Conservation (phyloP, 2,113 vertebrate genomes). For the Lepus timidus region DNA sequence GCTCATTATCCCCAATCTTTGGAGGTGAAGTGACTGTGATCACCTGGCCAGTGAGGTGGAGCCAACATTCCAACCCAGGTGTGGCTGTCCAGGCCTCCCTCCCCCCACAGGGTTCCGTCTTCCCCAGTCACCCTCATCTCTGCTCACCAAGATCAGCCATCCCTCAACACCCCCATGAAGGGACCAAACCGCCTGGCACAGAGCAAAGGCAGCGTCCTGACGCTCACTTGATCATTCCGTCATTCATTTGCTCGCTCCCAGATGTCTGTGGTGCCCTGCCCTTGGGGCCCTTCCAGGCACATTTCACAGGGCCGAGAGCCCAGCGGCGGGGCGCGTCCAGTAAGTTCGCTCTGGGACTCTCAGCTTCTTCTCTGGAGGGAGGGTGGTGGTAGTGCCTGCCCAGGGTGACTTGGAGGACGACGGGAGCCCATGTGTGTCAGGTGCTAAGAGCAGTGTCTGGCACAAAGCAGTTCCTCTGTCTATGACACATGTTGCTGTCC, state of each 20-base stretch:
- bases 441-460: background rate
- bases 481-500: accelerated
- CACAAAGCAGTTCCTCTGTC: background rate
- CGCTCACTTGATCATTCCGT: no score
- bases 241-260: background rate
- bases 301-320: background rate
- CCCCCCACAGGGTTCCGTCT: background rate
- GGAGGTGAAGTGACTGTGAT: no score
- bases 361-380: constrained; percentile 19
- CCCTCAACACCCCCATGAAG: background rate
- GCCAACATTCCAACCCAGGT: background rate
- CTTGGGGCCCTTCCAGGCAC: background rate
- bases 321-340: background rate
- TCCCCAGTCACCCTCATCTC: background rate
- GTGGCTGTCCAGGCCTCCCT: background rate
- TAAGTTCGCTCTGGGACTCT: background rate
- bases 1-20: no score
- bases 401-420: background rate
- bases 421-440: background rate
- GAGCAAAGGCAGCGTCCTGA: background rate
- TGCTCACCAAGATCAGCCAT: background rate
- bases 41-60: background rate
- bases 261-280: background rate
- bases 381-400: background rate
- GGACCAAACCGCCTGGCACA: background rate